These are phyloP conservation scores for Caenorhabditis plicata DNA, from an alignment of 2,888 invertebrate species.

Conservation along the genomic window DNA sequence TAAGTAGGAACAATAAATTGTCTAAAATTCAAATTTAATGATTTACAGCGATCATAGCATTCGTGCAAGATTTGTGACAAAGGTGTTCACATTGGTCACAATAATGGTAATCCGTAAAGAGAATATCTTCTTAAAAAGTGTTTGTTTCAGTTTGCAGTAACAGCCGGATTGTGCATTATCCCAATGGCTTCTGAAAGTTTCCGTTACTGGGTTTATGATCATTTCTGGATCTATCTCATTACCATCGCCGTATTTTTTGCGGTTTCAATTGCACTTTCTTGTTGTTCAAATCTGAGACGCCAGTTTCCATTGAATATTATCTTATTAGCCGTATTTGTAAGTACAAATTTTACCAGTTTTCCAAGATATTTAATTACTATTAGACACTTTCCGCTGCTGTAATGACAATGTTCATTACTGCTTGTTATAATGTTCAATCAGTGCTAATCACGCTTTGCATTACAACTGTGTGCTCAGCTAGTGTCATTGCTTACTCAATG, in stretches of 20 bases:
- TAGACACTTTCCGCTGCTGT: slow-evolving; percentile 52
- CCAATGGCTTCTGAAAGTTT: slow-evolving; percentile 40
- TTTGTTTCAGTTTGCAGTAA: slow-evolving; percentile 51
- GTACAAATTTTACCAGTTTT: slow-evolving; percentile 1
- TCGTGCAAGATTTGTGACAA: slow-evolving; percentile 55
- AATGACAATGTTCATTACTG: slow-evolving; percentile 58
- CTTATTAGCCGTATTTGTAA: slow-evolving; percentile 63
- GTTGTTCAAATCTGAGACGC: slow-evolving; percentile 67
- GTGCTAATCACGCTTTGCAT: slow-evolving; percentile 55
- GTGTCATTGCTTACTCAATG: slow-evolving; percentile 57
- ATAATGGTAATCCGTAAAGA: slow-evolving; percentile 50
- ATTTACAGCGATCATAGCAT: slow-evolving; percentile 49
- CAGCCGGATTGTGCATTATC: slow-evolving; percentile 51
- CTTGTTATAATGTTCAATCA: slow-evolving; percentile 46
- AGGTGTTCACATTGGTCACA: slow-evolving; percentile 55
- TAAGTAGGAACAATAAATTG: slow-evolving; percentile 5
- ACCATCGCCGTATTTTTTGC: slow-evolving; percentile 66
- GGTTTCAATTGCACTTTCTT: slow-evolving; percentile 68
- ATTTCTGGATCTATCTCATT: slow-evolving; percentile 26
- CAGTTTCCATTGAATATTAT: slow-evolving; percentile 68
- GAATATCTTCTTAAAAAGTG: too few species aligned
- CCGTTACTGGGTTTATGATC: slow-evolving; percentile 18
- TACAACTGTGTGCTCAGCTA: slow-evolving; percentile 51
- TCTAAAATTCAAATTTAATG: not conserved
- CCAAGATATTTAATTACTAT: not conserved